Conservation (phyloP, 2,113 vertebrate genomes). For the Antennarius striatus region DNA sequence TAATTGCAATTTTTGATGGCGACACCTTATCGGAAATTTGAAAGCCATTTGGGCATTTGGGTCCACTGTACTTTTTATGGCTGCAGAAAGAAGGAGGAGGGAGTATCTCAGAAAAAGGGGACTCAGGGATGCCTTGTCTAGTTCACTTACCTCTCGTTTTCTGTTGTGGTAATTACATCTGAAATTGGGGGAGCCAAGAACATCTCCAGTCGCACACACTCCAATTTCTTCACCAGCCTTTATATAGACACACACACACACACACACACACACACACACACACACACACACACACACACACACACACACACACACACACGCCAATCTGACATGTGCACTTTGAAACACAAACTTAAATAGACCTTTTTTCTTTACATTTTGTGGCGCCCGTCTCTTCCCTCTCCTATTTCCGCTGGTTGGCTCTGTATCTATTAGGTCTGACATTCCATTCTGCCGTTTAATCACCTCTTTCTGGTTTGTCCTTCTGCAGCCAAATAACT, state of each 20-base stretch:
- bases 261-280: conserved; percentile 8
- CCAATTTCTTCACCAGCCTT: conserved; percentile 46
- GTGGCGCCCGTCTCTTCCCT: conserved; percentile 9
- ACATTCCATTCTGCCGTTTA: conserved; percentile 80
- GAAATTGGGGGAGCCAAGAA: conserved; percentile 67
- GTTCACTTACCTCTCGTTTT: conserved; percentile 65
- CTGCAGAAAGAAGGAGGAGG: conserved; percentile 6
- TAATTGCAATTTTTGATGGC: not conserved
- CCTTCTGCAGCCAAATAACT: conserved; percentile 71
- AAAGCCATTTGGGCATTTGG: not conserved
- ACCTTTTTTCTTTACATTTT: conserved; percentile 28
- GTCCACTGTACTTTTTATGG: conserved; percentile 1
- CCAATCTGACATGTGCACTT: not conserved
- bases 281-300: conserved; percentile 8
- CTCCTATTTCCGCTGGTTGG: conserved; percentile 50
- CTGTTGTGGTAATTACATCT: conserved; percentile 74
- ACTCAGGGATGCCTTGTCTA: conserved; percentile 45
- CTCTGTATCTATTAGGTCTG: conserved; percentile 78
- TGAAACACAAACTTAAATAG: conserved; percentile 19
- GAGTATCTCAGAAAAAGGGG: conserved; percentile 27
- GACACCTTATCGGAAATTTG: not conserved
- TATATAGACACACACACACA: conserved; percentile 12
- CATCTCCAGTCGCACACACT: conserved; percentile 42
- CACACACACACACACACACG: conserved; percentile 8
- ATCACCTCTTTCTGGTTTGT: conserved; percentile 69